phyloP scores from a whole-genome alignment of 1,140 invertebrate species.

The Mamestra configurata region DNA sequence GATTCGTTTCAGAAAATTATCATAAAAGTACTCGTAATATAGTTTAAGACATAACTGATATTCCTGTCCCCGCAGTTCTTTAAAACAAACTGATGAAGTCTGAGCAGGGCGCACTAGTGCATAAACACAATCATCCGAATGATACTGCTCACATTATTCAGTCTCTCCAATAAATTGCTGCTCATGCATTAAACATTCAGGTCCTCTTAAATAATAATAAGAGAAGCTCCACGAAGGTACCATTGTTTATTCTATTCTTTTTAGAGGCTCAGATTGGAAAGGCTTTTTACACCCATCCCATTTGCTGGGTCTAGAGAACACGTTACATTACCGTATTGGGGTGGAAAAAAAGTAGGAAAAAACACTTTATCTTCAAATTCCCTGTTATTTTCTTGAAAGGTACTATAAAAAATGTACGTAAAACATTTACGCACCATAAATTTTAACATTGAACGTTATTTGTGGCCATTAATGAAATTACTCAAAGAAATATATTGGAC shows the following conservation, averaged over 20 bases:
- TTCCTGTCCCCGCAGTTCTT: background rate
- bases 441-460: constrained; percentile 73
- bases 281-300: constrained; percentile 75
- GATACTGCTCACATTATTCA: constrained; percentile 76
- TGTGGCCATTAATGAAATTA: constrained; percentile 68
- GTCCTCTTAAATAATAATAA: constrained; percentile 86
- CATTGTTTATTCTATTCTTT: constrained; percentile 82
- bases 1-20: background rate
- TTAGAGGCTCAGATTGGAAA: constrained; percentile 83
- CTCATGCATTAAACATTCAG: constrained; percentile 83
- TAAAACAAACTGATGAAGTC: constrained; percentile 9
- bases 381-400: constrained; percentile 81
- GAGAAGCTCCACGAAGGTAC: constrained; percentile 78
- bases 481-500: constrained; percentile 55
- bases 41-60: background rate
- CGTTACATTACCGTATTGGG: constrained; percentile 69
- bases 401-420: constrained; percentile 77
- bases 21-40: background rate
- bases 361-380: constrained; percentile 77
- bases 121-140: constrained; percentile 73
- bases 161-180: constrained; percentile 75
- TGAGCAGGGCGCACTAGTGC: constrained; percentile 39
- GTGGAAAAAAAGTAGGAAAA: constrained; percentile 64
- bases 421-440: constrained; percentile 75
- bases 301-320: constrained; percentile 77